A percentile compares a stretch with the other conserved stretches of the same genome.
These are phyloP conservation scores for Rhingia campestris DNA, from an alignment of 2,888 invertebrate genomes.

Conservation along the genomic window DNA sequence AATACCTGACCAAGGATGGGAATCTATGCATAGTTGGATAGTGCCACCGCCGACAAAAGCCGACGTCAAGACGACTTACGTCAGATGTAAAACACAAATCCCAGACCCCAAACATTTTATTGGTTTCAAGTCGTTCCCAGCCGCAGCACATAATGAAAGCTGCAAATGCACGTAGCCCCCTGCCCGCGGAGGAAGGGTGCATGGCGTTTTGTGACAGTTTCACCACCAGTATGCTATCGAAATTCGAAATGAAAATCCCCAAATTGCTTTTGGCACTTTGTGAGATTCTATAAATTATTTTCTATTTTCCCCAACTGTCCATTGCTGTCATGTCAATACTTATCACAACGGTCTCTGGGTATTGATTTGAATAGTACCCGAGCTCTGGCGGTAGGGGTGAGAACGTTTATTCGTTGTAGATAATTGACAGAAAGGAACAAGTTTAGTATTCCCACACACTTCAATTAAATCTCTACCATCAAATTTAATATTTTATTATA, in stretches of 20 bases:
- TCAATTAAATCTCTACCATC: constrained; percentile 11
- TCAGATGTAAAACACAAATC: constrained; percentile 67
- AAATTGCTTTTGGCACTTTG: constrained; percentile 73
- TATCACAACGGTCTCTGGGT: constrained; percentile 7
- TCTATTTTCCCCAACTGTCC: constrained; percentile 59
- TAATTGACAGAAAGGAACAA: constrained; percentile 62
- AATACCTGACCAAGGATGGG: constrained; percentile 69
- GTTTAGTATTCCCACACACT: constrained; percentile 51
- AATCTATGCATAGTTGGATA: constrained; percentile 71
- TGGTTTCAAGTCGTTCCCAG: constrained; percentile 65
- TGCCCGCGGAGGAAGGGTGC: constrained; percentile 20
- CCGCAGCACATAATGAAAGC: constrained; percentile 54
- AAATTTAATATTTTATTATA: constrained; percentile 18
- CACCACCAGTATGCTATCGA: constrained; percentile 55
- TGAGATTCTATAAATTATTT: constrained; percentile 68
- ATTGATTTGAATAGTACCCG: constrained; percentile 5
- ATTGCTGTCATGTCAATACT: constrained; percentile 56
- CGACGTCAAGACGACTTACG: constrained; percentile 68
- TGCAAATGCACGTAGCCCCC: constrained; percentile 48
- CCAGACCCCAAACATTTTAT: constrained; percentile 70
- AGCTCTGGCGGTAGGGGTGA: neutral
- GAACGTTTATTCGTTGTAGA: constrained; percentile 24
- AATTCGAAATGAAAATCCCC: constrained; percentile 69
- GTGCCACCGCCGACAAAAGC: constrained; percentile 56
- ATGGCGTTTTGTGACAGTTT: constrained; percentile 64